Percentiles rank a stretch among this genome's conserved stretches.
These are phyloP conservation scores for Calliphora vicina DNA, from an alignment of 1,140 invertebrate species.

Conservation along the genomic window DNA sequence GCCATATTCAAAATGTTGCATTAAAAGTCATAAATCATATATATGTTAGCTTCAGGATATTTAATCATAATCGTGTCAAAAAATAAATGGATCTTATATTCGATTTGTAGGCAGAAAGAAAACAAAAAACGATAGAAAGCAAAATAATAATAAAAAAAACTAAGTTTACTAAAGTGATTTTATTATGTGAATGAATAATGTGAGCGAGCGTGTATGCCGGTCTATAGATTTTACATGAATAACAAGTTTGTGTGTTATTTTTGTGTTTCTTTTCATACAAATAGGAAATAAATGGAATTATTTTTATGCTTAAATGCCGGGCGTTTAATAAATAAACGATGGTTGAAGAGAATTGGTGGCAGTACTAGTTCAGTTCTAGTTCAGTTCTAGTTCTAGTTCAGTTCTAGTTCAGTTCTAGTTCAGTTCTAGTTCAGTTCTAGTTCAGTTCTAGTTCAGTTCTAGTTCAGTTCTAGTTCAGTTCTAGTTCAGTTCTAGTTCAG, in stretches of 20 bases:
- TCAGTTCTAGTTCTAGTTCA: no score
- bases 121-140: background rate
- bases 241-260: background rate
- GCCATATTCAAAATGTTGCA: conserved; percentile 47
- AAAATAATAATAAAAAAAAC: background rate
- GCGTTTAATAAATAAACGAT: background rate
- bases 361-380: no score
- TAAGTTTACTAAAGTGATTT: conserved; percentile 20
- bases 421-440: no score
- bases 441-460: no score
- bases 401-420: no score
- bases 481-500: no score
- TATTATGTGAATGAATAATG: background rate
- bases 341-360: background rate
- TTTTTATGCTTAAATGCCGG: background rate
- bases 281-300: background rate
- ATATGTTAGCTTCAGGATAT: conserved; percentile 58
- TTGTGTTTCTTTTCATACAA: background rate
- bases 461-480: no score
- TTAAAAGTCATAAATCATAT: conserved; percentile 62
- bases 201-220: background rate
- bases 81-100: conserved; percentile 41
- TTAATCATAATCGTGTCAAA: conserved; percentile 63
- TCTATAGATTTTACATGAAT: background rate
- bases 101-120: background rate